Evolutionary conservation across 1,140 invertebrate genomes (phyloP), one percentile per base, ranked within the genome.

Genomic region (Drosophila biarmipes): DNA sequence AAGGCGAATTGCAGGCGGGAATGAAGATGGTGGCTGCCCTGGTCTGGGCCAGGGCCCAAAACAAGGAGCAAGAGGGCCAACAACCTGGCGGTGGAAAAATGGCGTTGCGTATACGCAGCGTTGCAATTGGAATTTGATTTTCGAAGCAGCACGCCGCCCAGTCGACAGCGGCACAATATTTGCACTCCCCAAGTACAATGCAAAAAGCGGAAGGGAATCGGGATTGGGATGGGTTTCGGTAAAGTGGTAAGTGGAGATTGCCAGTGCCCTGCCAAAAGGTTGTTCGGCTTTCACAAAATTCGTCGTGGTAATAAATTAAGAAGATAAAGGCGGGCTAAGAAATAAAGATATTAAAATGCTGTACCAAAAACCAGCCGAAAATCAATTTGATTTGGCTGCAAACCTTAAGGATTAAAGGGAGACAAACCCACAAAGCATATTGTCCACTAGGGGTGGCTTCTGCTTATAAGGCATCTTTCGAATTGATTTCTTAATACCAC

Each of bases 51-150:
- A 4, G 24, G 24, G 24, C 24, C 21, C 12, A 34, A 38, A 29
- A 54, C 17, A 37, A 31, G 34, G 40, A 21, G 34, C 43, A 66
- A 51, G 31, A 37, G 54, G 49, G 34, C 53, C 55, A 75, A 80
- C 57, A 48, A 58, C 51, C 40, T 34, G 58, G 68, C 48, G 19
- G 58, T 42, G 61, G 15, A 68, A 64, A 63, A 78, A 64, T 52
- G 48, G 54, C 69, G 61, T 80, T 89, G 84, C 84, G 84, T 89
- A 89, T 89, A 89, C 84, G 84, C 84, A 80, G 54, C 77, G 85
- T 80, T 71, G 84, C 84, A 84, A 89, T 84, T 71, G 67, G 53
- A 89, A 74, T 89, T 89, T 84, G 84, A 89, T 89, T 82, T 89
- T 75, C 56, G 46, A 73, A 63, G 78, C 82, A 74, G 61, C 62